Percentiles rank a stretch among this genome's conserved stretches.
Conservation (phyloP, 2,113 vertebrate species). For the Prunella himalayana region DNA sequence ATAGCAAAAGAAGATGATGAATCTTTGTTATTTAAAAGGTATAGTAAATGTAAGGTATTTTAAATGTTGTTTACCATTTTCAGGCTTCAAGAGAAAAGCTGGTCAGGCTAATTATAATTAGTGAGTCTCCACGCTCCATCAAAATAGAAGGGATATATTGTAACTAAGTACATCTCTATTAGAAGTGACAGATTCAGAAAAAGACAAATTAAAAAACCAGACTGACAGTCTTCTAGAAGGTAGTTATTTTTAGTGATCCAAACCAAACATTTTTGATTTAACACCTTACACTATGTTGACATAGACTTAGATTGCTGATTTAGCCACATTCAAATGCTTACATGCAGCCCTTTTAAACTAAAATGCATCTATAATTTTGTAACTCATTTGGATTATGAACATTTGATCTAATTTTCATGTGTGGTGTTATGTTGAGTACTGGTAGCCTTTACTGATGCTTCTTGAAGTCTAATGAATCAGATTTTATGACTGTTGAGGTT, state of each 20-base stretch:
- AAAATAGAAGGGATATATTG: slow-evolving; percentile 43
- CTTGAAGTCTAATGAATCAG: neutral
- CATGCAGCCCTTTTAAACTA: neutral
- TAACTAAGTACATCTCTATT: slow-evolving; percentile 45
- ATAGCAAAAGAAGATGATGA: slow-evolving; percentile 49
- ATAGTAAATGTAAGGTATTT: slow-evolving; percentile 32
- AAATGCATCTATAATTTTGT: neutral
- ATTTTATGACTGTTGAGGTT: neutral
- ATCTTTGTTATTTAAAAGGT: slow-evolving; percentile 60
- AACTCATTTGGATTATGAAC: neutral
- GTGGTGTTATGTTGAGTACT: neutral
- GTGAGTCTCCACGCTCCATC: slow-evolving; percentile 45
- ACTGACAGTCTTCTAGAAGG: slow-evolving; percentile 29
- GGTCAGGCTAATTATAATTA: slow-evolving; percentile 58
- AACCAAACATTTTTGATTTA: slow-evolving; percentile 49
- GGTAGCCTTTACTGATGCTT: slow-evolving; percentile 8
- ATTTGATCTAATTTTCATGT: neutral
- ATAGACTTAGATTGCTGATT: neutral
- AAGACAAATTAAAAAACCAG: slow-evolving; percentile 30
- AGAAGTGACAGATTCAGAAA: slow-evolving; percentile 58
- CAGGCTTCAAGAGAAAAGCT: slow-evolving; percentile 40
- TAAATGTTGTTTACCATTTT: slow-evolving; percentile 41
- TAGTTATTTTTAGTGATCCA: slow-evolving; percentile 46
- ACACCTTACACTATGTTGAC: neutral
- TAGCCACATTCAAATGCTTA: neutral